These are phyloP conservation scores for Agelaius tricolor DNA, from an alignment of 2,113 vertebrate genomes.

Conservation along the genomic window DNA sequence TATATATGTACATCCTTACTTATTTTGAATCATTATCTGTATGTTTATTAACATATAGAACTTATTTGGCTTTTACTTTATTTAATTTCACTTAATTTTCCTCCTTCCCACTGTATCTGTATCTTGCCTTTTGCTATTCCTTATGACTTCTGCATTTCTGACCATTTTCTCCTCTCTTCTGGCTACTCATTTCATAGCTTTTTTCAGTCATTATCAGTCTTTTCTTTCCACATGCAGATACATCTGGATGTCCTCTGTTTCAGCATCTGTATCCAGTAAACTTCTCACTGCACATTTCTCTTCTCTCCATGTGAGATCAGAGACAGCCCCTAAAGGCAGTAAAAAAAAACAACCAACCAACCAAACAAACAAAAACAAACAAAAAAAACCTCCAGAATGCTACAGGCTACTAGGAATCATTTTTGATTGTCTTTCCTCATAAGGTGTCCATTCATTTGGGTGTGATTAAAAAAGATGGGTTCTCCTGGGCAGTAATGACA, in stretches of 20 bases:
- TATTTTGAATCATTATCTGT: neutral
- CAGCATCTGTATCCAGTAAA: constrained; percentile 24
- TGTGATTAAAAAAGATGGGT: neutral
- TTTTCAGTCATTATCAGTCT: neutral
- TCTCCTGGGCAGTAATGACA: neutral
- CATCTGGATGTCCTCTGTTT: neutral
- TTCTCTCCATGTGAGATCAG: neutral
- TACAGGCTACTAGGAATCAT: neutral
- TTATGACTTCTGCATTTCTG: neutral
- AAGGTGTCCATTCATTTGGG: neutral
- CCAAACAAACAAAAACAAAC: no score
- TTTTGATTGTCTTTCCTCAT: neutral
- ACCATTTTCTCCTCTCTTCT: neutral
- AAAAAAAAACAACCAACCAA: no score
- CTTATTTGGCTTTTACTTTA: neutral
- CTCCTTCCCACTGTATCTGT: neutral
- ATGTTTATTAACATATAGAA: neutral
- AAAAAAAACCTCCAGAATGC: neutral
- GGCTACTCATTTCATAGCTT: neutral
- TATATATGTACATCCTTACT: neutral
- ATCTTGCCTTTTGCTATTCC: neutral
- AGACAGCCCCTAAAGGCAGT: neutral
- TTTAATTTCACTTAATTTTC: neutral
- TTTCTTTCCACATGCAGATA: neutral
- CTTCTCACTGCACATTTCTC: neutral